Evolutionary conservation across 2,888 invertebrate genomes (phyloP), one percentile per base, ranked within the genome.

Genomic region (Sarcophaga rosellei): DNA sequence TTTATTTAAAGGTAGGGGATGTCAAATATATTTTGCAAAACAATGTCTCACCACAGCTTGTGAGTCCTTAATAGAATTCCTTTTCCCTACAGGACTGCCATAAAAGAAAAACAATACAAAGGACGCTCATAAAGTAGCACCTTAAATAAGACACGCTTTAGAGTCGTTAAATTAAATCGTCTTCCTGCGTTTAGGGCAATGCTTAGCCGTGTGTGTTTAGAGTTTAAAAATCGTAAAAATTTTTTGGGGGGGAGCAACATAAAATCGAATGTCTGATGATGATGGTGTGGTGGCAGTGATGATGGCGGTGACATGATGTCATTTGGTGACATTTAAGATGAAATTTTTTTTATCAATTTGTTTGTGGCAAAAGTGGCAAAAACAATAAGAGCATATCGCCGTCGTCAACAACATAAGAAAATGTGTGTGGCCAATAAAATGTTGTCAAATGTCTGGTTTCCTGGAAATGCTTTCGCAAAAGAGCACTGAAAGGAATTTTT

Each of bases 131-230:
- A 44, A 63, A 63, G 23, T 78, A 23, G 17, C 72, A 77, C 45
- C 73, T 86, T 80, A 83, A 77, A 68, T 47, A 83, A 81, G 83
- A 83, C 83, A 83, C 81, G 73, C 81, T 80, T 81, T 65, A 47
- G 20, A 68, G 81, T 81, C 81, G 25, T 86, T 81, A 86, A 86
- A 21, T 86, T 81, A 72, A 86, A 81, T 84, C 70, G 53, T 57
- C 68, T 68, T 3, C 15, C 53, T 17, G 1, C 2, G 15, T 35
- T 35, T 35, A 35, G 35, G 35, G 35, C 8, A 1, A 6, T 35
- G 35, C 35, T 35, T 6, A 35, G 6, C 8, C 53, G 69, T 15
- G 53, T 66, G 47, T 53, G 8, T 17, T 44, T 21, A 25, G 57
- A 65, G 23, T 35, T 78, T 62, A 44, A 45, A 84, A 47, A 63